These are phyloP conservation scores for Hyperoplus lanceolatus DNA, from an alignment of 2,797 vertebrate genomes.

Conservation along the genomic window DNA sequence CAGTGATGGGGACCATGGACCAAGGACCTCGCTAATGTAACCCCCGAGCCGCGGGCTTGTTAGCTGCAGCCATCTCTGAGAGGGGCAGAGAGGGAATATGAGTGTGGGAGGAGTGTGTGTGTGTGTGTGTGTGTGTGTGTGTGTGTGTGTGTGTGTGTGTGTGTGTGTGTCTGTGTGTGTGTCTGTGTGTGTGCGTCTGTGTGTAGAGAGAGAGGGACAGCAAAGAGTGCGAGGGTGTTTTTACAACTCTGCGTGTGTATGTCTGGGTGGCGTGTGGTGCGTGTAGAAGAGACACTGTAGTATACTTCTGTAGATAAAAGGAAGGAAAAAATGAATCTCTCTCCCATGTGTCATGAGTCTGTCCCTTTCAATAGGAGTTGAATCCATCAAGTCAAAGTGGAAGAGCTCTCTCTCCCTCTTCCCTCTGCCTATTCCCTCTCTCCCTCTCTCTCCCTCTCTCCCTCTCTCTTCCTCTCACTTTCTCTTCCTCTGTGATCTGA, in stretches of 20 bases:
- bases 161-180: constrained; percentile 27
- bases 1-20: constrained; percentile 41
- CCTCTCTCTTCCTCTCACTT: constrained; percentile 33
- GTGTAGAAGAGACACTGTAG: constrained; percentile 36
- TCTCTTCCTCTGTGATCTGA: constrained; percentile 71
- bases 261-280: constrained; percentile 19
- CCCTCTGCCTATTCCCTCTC: background rate
- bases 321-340: constrained; percentile 56
- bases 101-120: constrained; percentile 17
- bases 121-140: constrained; percentile 36
- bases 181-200: constrained; percentile 2
- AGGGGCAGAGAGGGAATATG: constrained; percentile 44
- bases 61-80: constrained; percentile 52
- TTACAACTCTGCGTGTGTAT: constrained; percentile 28
- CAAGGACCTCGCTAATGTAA: constrained; percentile 61
- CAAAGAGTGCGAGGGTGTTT: constrained; percentile 27
- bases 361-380: constrained; percentile 76
- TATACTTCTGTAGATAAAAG: constrained; percentile 65
- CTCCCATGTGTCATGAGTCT: constrained; percentile 71
- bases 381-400: constrained; percentile 79
- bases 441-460: constrained; percentile 7
- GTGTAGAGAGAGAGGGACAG: background rate
- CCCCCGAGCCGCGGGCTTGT: constrained; percentile 60
- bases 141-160: constrained; percentile 35
- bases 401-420: constrained; percentile 31